Conservation (phyloP, 2,888 invertebrate species). For the Thera britannica region DNA sequence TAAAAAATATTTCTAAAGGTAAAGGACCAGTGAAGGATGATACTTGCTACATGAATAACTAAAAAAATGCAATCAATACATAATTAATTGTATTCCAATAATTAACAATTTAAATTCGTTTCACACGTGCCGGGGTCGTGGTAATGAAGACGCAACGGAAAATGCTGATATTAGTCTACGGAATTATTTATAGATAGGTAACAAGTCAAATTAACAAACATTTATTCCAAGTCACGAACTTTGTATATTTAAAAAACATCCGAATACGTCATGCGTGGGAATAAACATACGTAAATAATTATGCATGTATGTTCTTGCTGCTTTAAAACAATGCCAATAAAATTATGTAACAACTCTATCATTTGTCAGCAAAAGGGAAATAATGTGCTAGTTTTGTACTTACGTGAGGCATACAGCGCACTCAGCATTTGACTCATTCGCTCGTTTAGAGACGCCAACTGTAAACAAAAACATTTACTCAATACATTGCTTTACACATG, state of each 20-base stretch:
- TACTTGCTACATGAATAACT: background rate
- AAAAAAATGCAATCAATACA: background rate
- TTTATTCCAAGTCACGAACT: too few species aligned
- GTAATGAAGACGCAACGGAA: background rate
- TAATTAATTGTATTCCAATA: background rate
- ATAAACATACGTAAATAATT: too few species aligned
- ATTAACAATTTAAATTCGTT: background rate
- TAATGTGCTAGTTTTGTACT: conserved; percentile 46
- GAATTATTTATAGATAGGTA: background rate
- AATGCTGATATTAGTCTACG: background rate
- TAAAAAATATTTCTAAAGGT: too few species aligned
- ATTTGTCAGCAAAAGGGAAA: conserved; percentile 12
- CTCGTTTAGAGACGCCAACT: conserved; percentile 72
- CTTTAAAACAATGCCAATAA: too few species aligned
- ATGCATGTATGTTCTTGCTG: too few species aligned
- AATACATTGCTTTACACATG: too few species aligned
- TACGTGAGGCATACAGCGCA: conserved; percentile 73
- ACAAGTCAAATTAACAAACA: too few species aligned
- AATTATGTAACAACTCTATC: background rate
- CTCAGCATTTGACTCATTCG: conserved; percentile 77
- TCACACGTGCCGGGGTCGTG: background rate
- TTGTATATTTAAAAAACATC: too few species aligned
- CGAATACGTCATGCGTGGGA: too few species aligned
- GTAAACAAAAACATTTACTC: conserved; percentile 38
- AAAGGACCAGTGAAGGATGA: too few species aligned